A percentile compares a stretch with the other conserved stretches of the same genome.
Evolutionary conservation across 2,113 vertebrate genomes (phyloP).

Genomic region (Corythornis cristatus): DNA sequence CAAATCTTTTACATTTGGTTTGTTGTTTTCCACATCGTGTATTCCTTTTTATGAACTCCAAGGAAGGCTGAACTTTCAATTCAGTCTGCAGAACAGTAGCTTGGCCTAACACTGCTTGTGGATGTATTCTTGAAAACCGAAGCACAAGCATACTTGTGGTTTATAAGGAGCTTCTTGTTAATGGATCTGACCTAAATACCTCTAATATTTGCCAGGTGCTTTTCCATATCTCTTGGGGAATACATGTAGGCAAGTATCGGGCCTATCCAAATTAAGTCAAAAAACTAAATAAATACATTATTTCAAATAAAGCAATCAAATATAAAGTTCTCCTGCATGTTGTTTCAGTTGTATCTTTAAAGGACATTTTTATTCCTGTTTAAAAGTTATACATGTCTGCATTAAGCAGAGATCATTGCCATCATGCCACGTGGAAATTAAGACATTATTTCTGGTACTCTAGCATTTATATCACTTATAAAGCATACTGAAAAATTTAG

Average conservation of each 20-base stretch:
- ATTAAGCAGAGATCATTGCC: neutral
- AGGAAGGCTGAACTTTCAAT: neutral
- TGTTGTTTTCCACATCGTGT: neutral
- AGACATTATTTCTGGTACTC: neutral
- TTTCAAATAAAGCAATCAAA: neutral
- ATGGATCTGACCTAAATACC: neutral
- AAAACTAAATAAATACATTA: neutral
- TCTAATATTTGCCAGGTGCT: neutral
- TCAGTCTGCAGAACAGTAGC: neutral
- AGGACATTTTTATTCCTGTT: neutral
- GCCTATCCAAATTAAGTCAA: neutral
- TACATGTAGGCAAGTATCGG: neutral
- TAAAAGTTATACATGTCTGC: neutral
- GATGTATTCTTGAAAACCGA: neutral
- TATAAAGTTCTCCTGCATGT: neutral
- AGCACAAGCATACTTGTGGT: neutral
- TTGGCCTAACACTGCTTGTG: neutral
- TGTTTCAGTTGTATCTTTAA: neutral
- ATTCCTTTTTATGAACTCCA: neutral
- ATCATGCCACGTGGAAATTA: neutral
- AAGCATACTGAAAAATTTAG: neutral
- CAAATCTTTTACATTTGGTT: neutral
- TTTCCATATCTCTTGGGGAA: neutral
- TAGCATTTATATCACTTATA: neutral
- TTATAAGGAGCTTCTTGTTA: neutral